Percentiles rank a stretch among this genome's conserved stretches.
Evolutionary conservation across 2,888 invertebrate genomes (phyloP).

Genomic region (Phengaris alcon): DNA sequence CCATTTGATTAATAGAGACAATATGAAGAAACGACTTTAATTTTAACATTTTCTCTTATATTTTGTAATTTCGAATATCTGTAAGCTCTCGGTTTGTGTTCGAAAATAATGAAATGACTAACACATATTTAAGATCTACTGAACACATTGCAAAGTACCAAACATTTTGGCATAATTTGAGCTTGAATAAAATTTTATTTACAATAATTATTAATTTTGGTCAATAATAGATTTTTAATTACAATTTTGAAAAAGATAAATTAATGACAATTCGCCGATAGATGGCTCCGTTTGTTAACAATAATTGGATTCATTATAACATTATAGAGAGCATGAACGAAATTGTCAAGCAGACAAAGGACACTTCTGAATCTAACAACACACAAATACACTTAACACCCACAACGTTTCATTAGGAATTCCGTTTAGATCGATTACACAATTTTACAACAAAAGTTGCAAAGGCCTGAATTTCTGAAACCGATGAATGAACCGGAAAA

Average conservation of each 20-base stretch:
- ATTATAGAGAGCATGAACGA: not conserved
- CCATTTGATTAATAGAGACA: not conserved
- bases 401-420: not conserved
- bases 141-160: slow-evolving; percentile 1
- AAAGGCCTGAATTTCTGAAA: not conserved
- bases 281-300: not conserved
- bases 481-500: not conserved
- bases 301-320: not conserved
- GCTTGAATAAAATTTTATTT: slow-evolving; percentile 20
- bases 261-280: not conserved
- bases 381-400: not conserved
- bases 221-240: not conserved
- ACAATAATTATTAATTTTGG: slow-evolving; percentile 15
- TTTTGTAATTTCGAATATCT: not conserved
- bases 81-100: slow-evolving; percentile 19
- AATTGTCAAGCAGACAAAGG: slow-evolving; percentile 16
- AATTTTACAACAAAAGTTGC: not conserved
- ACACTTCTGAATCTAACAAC: slow-evolving; percentile 4
- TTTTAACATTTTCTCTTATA: not conserved
- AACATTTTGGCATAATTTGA: slow-evolving; percentile 20
- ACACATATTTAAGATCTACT: not conserved
- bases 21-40: slow-evolving; percentile 3
- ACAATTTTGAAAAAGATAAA: slow-evolving; percentile 14
- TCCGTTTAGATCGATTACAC: not conserved
- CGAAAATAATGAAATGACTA: not conserved